Conservation (phyloP, 2,888 invertebrate genomes). For the Leptinotarsa juncta region DNA sequence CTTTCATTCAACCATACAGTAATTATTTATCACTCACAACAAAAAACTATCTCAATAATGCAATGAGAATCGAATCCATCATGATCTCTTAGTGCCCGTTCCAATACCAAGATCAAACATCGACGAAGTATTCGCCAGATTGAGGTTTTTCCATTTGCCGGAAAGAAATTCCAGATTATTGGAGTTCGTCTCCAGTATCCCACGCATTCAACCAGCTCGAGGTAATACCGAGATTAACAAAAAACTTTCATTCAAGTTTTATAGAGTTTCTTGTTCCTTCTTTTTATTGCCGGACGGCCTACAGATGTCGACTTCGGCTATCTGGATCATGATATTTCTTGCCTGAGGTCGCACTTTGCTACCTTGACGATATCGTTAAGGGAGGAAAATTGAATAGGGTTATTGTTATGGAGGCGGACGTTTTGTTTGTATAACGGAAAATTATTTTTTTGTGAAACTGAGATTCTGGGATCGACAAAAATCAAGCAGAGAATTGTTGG, state of each 20-base stretch:
- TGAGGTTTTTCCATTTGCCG: slow-evolving; percentile 26
- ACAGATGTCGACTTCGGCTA: slow-evolving; percentile 32
- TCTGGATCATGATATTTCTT: slow-evolving; percentile 34
- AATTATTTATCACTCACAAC: neutral
- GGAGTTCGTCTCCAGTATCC: slow-evolving; percentile 29
- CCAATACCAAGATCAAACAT: slow-evolving; percentile 33
- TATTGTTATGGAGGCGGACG: neutral
- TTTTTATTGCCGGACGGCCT: slow-evolving; percentile 31
- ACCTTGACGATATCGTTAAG: slow-evolving; percentile 20
- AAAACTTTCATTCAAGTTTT: slow-evolving; percentile 45
- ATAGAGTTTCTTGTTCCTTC: slow-evolving; percentile 39
- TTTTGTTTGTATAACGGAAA: neutral
- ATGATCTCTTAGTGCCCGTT: slow-evolving; percentile 27
- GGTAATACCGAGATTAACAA: slow-evolving; percentile 45
- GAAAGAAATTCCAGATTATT: slow-evolving; percentile 34
- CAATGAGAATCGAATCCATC: slow-evolving; percentile 26
- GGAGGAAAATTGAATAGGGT: neutral
- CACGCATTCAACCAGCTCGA: slow-evolving; percentile 39
- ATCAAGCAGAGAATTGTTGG: neutral
- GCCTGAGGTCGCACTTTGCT: slow-evolving; percentile 20
- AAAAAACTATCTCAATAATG: slow-evolving; percentile 30
- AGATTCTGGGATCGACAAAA: neutral
- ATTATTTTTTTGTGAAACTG: neutral
- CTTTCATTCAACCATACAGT: neutral
- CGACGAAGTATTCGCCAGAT: slow-evolving; percentile 23